Evolutionary conservation across 2,113 vertebrate genomes (phyloP).

Genomic region (Diphyllodes magnificus): DNA sequence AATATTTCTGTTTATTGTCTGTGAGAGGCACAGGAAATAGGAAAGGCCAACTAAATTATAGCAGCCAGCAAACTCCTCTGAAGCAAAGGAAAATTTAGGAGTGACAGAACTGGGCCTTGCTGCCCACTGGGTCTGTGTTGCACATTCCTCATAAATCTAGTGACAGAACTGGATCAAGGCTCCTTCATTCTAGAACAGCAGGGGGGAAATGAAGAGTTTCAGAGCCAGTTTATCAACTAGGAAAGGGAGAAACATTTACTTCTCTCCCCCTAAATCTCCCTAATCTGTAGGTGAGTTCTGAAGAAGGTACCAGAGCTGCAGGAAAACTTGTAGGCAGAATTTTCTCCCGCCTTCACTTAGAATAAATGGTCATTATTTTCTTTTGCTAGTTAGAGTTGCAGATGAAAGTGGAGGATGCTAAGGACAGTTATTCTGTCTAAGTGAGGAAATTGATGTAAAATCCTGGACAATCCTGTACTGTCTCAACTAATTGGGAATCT

Average conservation of each 20-base stretch:
- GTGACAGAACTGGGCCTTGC: neutral
- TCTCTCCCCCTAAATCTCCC: neutral
- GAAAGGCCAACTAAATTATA: neutral
- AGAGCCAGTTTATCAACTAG: neutral
- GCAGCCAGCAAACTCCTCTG: constrained; percentile 7
- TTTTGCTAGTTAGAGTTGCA: neutral
- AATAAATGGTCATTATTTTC: neutral
- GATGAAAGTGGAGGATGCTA: neutral
- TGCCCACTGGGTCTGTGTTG: neutral
- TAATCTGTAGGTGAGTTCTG: neutral
- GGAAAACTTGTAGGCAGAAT: neutral
- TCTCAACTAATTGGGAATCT: neutral
- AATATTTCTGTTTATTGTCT: constrained; percentile 57
- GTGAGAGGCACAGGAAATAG: constrained; percentile 37
- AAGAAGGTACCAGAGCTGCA: neutral
- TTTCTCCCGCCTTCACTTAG: neutral
- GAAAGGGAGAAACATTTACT: neutral
- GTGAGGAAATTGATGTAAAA: neutral
- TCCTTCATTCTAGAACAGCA: neutral
- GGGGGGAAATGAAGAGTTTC: neutral
- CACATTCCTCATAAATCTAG: neutral
- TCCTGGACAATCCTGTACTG: neutral
- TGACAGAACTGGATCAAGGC: neutral
- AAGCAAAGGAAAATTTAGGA: constrained; percentile 9
- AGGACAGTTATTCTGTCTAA: neutral